Percentiles rank a stretch among this genome's conserved stretches.
These are phyloP conservation scores for Goniozus legneri DNA, from an alignment of 1,140 invertebrate species.

Conservation along the genomic window DNA sequence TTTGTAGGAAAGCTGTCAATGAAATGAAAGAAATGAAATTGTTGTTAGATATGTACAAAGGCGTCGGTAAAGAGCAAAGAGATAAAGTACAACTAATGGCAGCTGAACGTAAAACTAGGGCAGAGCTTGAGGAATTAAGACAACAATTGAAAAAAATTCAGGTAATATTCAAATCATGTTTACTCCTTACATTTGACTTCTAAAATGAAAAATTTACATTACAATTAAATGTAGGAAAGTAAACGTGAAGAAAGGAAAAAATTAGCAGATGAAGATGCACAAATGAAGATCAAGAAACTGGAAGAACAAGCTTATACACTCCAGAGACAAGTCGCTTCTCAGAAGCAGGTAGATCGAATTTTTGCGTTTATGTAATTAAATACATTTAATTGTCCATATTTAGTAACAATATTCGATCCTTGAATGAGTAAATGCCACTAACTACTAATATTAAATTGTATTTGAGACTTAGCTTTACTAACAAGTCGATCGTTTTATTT, in stretches of 20 bases:
- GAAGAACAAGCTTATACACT: slow-evolving; percentile 86
- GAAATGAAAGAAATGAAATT: slow-evolving; percentile 93
- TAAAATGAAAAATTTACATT: too few species aligned
- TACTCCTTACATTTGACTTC: background rate
- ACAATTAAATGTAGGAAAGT: slow-evolving; percentile 66
- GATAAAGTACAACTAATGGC: slow-evolving; percentile 97
- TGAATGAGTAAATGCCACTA: background rate
- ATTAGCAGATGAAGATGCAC: slow-evolving; percentile 90
- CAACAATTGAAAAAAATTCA: slow-evolving; percentile 81
- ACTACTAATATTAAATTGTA: slow-evolving; percentile 6
- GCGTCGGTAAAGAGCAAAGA: slow-evolving; percentile 90
- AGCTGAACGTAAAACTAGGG: slow-evolving; percentile 84
- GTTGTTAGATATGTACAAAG: slow-evolving; percentile 95
- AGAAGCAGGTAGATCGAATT: slow-evolving; percentile 72
- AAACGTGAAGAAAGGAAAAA: slow-evolving; percentile 90
- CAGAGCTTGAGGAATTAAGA: slow-evolving; percentile 86
- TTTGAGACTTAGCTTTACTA: too few species aligned
- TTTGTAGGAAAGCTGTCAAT: slow-evolving; percentile 85
- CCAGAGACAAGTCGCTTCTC: slow-evolving; percentile 77
- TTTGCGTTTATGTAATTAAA: slow-evolving; percentile 21
- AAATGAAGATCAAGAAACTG: slow-evolving; percentile 90
- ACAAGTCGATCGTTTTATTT: too few species aligned
- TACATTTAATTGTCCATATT: too few species aligned
- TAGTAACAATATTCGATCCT: too few species aligned
- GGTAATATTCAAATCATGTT: slow-evolving; percentile 41